Percentiles rank a stretch among this genome's conserved stretches.
These are phyloP conservation scores for Scaptomyza graminum DNA, from an alignment of 1,140 invertebrate genomes.

Conservation along the genomic window DNA sequence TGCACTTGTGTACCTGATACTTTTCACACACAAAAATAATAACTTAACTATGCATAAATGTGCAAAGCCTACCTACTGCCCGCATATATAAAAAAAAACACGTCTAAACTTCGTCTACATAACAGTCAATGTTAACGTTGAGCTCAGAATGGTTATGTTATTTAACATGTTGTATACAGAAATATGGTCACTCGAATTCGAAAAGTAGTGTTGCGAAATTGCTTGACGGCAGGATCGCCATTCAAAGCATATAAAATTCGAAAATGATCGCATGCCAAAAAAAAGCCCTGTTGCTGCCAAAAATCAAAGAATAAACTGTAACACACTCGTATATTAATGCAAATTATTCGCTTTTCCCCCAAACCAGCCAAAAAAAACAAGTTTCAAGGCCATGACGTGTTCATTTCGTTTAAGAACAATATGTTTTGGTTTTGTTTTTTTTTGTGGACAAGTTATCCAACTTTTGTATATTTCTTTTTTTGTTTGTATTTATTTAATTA, in stretches of 20 bases:
- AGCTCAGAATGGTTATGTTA: conserved; percentile 42
- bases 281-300: no score
- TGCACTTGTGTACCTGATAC: conserved; percentile 16
- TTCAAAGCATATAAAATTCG: neutral
- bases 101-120: conserved; percentile 36
- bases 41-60: conserved; percentile 34
- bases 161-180: neutral
- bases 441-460: conserved; percentile 29
- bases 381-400: neutral
- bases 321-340: neutral
- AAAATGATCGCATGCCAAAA: neutral
- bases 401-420: neutral
- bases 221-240: neutral
- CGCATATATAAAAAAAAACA: conserved; percentile 33
- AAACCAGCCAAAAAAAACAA: neutral
- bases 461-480: conserved; percentile 41
- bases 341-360: neutral
- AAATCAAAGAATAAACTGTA: no score
- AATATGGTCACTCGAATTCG: conserved; percentile 11
- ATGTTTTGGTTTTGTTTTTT: conserved; percentile 2
- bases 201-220: conserved; percentile 10
- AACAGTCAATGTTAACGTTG: conserved; percentile 33
- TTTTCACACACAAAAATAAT: conserved; percentile 41
- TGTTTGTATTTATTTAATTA: conserved; percentile 76
- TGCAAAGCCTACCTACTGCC: conserved; percentile 30